Percentiles rank a stretch among this genome's conserved stretches.
phyloP scores from a whole-genome alignment of 2,888 invertebrate species.

The Tachystola acroxantha region DNA sequence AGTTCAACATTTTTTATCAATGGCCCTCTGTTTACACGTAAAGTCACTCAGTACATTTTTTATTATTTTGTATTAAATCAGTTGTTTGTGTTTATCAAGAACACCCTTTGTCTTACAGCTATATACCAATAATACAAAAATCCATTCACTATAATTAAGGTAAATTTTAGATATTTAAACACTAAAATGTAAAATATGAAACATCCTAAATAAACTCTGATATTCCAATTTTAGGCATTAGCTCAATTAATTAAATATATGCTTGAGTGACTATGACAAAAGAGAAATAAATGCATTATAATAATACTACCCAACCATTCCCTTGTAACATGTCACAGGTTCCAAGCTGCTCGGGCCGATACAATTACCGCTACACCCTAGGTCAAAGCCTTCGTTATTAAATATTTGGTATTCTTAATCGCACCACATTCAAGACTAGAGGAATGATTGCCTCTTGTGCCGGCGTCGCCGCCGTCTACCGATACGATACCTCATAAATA shows the following conservation, averaged over 20 bases:
- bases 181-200: slow-evolving; percentile 78
- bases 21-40: slow-evolving; percentile 78
- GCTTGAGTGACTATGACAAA: slow-evolving; percentile 75
- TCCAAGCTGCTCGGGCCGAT: slow-evolving; percentile 72
- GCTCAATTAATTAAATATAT: slow-evolving; percentile 75
- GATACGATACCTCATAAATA: slow-evolving; percentile 54
- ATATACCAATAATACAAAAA: slow-evolving; percentile 78
- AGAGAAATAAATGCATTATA: slow-evolving; percentile 76
- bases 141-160: slow-evolving; percentile 77
- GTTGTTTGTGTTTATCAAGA: slow-evolving; percentile 72
- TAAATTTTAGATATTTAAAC: slow-evolving; percentile 78
- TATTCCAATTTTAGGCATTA: slow-evolving; percentile 78
- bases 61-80: slow-evolving; percentile 72
- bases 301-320: slow-evolving; percentile 72
- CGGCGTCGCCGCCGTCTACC: slow-evolving; percentile 35
- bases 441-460: slow-evolving; percentile 74
- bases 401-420: slow-evolving; percentile 75
- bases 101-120: slow-evolving; percentile 75
- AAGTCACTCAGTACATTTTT: slow-evolving; percentile 77
- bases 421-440: slow-evolving; percentile 77
- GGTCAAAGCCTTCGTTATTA: slow-evolving; percentile 69
- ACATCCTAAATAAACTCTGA: slow-evolving; percentile 79
- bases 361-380: slow-evolving; percentile 55
- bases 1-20: slow-evolving; percentile 74
- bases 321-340: slow-evolving; percentile 53